phyloP scores from a whole-genome alignment of 23 tunicate species.

The Trididemnum nubilum region DNA sequence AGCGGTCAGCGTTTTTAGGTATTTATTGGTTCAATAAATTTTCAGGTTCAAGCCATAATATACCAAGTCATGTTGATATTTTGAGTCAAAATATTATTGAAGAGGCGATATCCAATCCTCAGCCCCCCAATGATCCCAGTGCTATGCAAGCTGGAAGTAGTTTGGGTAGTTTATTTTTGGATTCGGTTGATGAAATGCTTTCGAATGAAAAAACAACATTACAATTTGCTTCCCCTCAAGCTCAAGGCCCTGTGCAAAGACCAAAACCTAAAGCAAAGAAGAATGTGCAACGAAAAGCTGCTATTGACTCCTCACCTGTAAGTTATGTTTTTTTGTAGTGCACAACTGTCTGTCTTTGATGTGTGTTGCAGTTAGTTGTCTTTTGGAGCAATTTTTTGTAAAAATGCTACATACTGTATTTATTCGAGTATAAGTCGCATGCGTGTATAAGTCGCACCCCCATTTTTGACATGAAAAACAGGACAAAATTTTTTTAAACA shows the following conservation, averaged over 20 bases:
- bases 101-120: background rate
- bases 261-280: conserved; percentile 32
- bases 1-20: too few species aligned
- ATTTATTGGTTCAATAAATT: too few species aligned
- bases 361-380: too few species aligned
- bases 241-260: conserved; percentile 6
- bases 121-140: background rate
- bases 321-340: background rate
- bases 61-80: background rate
- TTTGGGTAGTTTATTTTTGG: conserved; percentile 77
- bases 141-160: conserved; percentile 46
- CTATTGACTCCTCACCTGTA: conserved; percentile 6
- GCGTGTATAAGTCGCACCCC: too few species aligned
- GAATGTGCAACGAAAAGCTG: conserved; percentile 9
- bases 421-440: too few species aligned
- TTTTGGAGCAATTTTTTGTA: too few species aligned
- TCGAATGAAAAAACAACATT: conserved; percentile 55
- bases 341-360: too few species aligned
- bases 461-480: too few species aligned
- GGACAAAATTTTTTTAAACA: too few species aligned
- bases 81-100: background rate
- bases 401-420: too few species aligned
- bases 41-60: too few species aligned
- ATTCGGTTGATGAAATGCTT: conserved; percentile 60
- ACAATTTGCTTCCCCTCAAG: conserved; percentile 25